A percentile compares a stretch with the other conserved stretches of the same genome.
Evolutionary conservation across 2,113 vertebrate genomes (phyloP).

Genomic region (Caloenas nicobarica): DNA sequence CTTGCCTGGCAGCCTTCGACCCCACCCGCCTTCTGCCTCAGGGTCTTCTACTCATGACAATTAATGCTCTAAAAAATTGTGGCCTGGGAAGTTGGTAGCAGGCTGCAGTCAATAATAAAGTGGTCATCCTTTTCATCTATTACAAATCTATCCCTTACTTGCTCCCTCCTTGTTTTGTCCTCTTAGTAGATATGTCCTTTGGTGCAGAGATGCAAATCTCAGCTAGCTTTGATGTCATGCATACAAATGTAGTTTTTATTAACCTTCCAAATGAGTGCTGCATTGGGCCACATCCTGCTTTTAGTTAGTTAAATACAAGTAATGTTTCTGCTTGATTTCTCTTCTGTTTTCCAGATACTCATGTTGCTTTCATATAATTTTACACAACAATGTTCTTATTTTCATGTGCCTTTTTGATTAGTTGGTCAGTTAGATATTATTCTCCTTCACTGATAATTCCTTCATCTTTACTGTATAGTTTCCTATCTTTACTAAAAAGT

Average conservation of each 20-base stretch:
- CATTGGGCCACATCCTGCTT: not conserved
- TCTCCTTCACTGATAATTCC: constrained; percentile 7
- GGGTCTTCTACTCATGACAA: not conserved
- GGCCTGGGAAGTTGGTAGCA: not conserved
- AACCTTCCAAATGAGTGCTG: constrained; percentile 25
- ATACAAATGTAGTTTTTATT: constrained; percentile 48
- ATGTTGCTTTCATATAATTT: not conserved
- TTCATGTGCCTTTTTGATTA: constrained; percentile 35
- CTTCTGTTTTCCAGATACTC: not conserved
- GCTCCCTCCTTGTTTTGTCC: not conserved
- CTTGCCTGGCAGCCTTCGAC: not conserved
- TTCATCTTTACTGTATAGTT: constrained; percentile 30
- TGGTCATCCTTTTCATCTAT: not conserved
- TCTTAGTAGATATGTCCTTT: not conserved
- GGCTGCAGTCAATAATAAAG: not conserved
- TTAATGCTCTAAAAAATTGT: not conserved
- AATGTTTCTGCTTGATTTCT: constrained; percentile 26
- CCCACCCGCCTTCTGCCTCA: not conserved
- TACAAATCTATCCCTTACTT: not conserved
- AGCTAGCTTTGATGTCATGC: constrained; percentile 46
- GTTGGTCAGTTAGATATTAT: not conserved
- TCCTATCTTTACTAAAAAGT: not conserved
- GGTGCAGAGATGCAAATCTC: constrained; percentile 42
- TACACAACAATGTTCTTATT: not conserved
- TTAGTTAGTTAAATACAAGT: not conserved